Evolutionary conservation across 1,140 invertebrate genomes (phyloP).

Genomic region (Maniola jurtina): DNA sequence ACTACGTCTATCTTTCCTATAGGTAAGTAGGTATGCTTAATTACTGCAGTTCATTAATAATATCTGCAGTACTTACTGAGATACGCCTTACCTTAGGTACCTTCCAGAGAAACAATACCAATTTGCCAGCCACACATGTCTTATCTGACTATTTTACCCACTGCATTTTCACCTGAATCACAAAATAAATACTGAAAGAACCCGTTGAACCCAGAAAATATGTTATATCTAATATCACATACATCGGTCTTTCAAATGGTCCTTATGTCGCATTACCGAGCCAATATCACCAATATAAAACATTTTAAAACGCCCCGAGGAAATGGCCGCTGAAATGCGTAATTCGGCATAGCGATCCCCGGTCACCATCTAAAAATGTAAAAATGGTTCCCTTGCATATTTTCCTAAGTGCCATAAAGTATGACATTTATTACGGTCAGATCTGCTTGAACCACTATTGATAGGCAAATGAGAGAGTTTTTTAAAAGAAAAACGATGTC

Average conservation of each 20-base stretch:
- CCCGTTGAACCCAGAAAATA: not conserved
- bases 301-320: slow-evolving; percentile 63
- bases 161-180: too few relatives aligned
- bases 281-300: slow-evolving; percentile 29
- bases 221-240: not conserved
- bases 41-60: too few relatives aligned
- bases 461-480: slow-evolving; percentile 79
- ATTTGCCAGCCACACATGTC: too few relatives aligned
- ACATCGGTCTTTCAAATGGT: slow-evolving; percentile 8
- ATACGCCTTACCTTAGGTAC: too few relatives aligned
- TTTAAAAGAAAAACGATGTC: slow-evolving; percentile 79
- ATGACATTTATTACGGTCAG: slow-evolving; percentile 78
- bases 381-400: slow-evolving; percentile 77
- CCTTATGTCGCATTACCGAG: slow-evolving; percentile 13
- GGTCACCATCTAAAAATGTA: slow-evolving; percentile 72
- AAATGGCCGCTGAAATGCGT: slow-evolving; percentile 62
- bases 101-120: too few relatives aligned
- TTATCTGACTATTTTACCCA: too few relatives aligned
- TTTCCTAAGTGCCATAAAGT: slow-evolving; percentile 76
- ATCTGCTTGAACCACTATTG: slow-evolving; percentile 77
- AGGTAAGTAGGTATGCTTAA: too few relatives aligned
- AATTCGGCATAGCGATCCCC: slow-evolving; percentile 66
- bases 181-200: not conserved
- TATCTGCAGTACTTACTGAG: too few relatives aligned
- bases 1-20: too few relatives aligned